Conservation (phyloP, 2,888 invertebrate species). For the Rosalia funebris region DNA sequence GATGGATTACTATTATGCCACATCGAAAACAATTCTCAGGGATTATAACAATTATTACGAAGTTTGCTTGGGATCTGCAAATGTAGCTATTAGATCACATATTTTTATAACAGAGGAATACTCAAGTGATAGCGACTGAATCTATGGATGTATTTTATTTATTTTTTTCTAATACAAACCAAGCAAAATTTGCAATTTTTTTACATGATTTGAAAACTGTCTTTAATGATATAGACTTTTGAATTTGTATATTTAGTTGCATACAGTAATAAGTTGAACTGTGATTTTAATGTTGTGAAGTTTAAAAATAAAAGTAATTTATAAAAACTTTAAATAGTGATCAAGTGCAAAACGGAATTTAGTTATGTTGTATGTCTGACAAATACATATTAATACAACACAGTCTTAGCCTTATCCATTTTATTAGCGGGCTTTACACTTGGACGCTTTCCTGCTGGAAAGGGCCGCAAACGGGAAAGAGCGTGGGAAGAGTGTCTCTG, state of each 20-base stretch:
- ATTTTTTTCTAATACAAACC: slow-evolving; percentile 5
- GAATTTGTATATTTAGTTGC: slow-evolving; percentile 32
- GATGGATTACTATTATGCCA: slow-evolving; percentile 54
- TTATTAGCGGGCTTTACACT: too few relatives aligned
- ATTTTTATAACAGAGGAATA: slow-evolving; percentile 34
- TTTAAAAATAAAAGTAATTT: slow-evolving; percentile 42
- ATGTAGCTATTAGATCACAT: slow-evolving; percentile 32
- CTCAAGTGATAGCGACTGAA: slow-evolving; percentile 40
- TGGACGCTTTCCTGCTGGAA: too few relatives aligned
- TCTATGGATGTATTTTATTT: slow-evolving; percentile 7
- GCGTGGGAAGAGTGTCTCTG: too few relatives aligned
- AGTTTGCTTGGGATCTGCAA: slow-evolving; percentile 46
- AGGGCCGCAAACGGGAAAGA: too few relatives aligned
- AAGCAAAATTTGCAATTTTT: slow-evolving; percentile 8
- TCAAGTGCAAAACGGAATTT: too few relatives aligned
- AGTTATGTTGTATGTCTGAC: too few relatives aligned
- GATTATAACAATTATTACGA: slow-evolving; percentile 59
- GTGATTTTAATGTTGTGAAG: slow-evolving; percentile 52
- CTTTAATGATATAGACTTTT: slow-evolving; percentile 13
- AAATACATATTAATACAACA: too few relatives aligned
- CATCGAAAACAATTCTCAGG: slow-evolving; percentile 57
- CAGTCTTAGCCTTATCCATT: too few relatives aligned
- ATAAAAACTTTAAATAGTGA: slow-evolving; percentile 37
- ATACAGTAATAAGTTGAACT: slow-evolving; percentile 51
- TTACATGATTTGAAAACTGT: slow-evolving; percentile 1